Conservation (phyloP, 2,113 vertebrate species). For the Crotalus viridis region DNA sequence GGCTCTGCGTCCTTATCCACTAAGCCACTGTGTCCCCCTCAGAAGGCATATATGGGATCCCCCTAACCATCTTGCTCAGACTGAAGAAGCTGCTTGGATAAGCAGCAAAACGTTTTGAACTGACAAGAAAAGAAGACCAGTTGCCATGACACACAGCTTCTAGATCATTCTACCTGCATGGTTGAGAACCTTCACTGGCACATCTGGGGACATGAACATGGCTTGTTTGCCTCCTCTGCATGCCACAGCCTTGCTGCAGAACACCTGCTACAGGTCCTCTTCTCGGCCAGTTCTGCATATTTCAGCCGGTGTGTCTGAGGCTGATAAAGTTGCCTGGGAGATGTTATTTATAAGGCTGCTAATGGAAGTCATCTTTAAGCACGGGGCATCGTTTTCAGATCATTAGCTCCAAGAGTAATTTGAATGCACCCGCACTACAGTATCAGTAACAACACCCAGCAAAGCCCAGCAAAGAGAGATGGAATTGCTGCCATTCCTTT, state of each 20-base stretch:
- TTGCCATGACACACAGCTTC: background rate
- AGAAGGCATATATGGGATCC: background rate
- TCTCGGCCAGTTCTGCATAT: constrained; percentile 8
- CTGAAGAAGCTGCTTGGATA: background rate
- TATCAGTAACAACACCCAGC: background rate
- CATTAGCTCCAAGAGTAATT: constrained; percentile 9
- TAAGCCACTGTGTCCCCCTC: background rate
- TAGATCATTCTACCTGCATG: background rate
- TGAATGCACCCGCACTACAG: constrained; percentile 14
- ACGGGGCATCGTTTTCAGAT: constrained; percentile 31
- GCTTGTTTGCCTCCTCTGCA: constrained; percentile 8
- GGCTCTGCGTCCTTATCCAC: background rate
- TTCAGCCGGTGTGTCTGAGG: constrained; percentile 7
- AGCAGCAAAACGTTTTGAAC: background rate
- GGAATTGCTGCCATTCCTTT: constrained; percentile 3
- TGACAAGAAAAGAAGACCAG: background rate
- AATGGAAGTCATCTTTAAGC: constrained; percentile 33
- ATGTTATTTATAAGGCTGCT: constrained; percentile 24
- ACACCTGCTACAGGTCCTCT: background rate
- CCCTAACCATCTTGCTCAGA: background rate
- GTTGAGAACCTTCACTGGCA: background rate
- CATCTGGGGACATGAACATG: background rate
- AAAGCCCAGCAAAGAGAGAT: background rate
- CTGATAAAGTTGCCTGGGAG: constrained; percentile 28
- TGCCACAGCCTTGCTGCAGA: background rate